phyloP scores from a whole-genome alignment of 2,113 vertebrate species.

The Pseudorasbora parva region DNA sequence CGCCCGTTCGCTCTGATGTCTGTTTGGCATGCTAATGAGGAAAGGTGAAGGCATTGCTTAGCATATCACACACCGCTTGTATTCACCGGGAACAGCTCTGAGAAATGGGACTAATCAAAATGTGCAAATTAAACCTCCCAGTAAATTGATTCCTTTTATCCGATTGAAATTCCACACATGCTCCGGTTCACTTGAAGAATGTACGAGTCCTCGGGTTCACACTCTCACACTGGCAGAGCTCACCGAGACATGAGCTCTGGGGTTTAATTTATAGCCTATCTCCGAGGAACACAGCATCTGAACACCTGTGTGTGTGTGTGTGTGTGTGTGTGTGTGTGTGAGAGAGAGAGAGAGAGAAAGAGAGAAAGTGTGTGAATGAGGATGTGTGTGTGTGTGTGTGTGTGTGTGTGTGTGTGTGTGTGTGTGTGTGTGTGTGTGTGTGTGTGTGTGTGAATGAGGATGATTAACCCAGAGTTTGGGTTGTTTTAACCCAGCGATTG shows the following conservation, averaged over 20 bases:
- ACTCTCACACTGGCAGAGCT: conserved; percentile 4
- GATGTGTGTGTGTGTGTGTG: too few relatives aligned
- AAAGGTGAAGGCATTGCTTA: conserved; percentile 33
- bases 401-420: too few relatives aligned
- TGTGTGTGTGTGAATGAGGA: too few relatives aligned
- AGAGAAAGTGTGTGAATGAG: too few relatives aligned
- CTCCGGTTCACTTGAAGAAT: conserved; percentile 27
- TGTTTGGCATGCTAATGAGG: conserved; percentile 34
- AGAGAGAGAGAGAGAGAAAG: too few relatives aligned
- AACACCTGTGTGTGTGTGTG: too few relatives aligned
- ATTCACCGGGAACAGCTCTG: conserved; percentile 41
- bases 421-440: too few relatives aligned
- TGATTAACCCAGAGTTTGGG: too few relatives aligned
- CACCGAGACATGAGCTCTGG: background rate
- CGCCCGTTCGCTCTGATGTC: background rate
- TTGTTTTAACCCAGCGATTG: too few relatives aligned
- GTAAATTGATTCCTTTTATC: conserved; percentile 39
- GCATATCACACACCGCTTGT: conserved; percentile 35
- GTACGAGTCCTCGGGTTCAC: conserved; percentile 24
- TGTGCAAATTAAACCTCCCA: conserved; percentile 49
- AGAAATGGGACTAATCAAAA: conserved; percentile 50
- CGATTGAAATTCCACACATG: conserved; percentile 55
- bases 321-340: too few relatives aligned
- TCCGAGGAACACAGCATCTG: background rate
- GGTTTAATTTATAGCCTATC: background rate